These are phyloP conservation scores for Limnephilus marmoratus DNA, from an alignment of 2,888 invertebrate genomes.

Conservation along the genomic window DNA sequence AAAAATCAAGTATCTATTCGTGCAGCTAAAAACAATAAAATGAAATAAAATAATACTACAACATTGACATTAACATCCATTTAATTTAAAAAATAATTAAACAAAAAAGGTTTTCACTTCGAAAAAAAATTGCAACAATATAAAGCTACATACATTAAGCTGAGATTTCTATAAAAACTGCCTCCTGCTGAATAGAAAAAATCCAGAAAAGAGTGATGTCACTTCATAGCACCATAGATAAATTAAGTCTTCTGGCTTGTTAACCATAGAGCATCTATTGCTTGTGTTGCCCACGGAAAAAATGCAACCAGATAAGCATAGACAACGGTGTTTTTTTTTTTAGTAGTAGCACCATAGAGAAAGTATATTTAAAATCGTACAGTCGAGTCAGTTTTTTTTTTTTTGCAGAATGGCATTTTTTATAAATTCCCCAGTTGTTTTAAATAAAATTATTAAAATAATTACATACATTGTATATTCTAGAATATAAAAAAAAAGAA, in stretches of 20 bases:
- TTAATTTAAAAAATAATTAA: conserved; percentile 28
- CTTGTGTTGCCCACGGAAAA: not conserved
- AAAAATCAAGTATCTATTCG: not conserved
- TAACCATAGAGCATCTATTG: not conserved
- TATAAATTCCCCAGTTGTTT: conserved; percentile 2
- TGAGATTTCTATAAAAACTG: conserved; percentile 29
- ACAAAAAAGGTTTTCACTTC: conserved; percentile 15
- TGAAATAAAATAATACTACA: conserved; percentile 2
- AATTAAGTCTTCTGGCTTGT: not conserved
- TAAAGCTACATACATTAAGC: conserved; percentile 15
- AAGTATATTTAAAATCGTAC: not conserved
- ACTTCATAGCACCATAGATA: not conserved
- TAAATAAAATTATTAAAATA: not conserved
- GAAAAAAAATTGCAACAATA: conserved; percentile 16
- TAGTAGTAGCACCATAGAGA: not conserved
- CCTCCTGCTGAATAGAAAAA: not conserved
- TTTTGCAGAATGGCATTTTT: not conserved
- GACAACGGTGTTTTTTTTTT: not conserved
- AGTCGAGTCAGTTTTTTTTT: not conserved
- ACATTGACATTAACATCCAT: conserved; percentile 25
- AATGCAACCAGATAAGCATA: not conserved
- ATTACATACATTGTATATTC: conserved; percentile 2
- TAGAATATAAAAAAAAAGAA: conserved; percentile 22
- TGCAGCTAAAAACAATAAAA: not conserved
- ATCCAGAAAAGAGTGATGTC: not conserved